Conservation (phyloP, 2,797 vertebrate genomes). For the Leuciscus waleckii region DNA sequence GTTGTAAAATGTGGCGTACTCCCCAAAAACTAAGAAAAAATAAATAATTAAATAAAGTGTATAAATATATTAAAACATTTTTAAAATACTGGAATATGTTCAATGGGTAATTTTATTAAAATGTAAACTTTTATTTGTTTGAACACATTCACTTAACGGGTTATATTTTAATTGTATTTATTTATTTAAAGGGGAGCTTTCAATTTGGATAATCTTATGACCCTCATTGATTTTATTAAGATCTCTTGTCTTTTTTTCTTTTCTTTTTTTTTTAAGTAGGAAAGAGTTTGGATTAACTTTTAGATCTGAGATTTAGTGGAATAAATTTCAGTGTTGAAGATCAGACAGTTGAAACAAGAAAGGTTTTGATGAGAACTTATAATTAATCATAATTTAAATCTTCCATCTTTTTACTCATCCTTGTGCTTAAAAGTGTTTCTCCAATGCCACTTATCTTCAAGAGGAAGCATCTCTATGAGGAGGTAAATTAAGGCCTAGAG, state of each 20-base stretch:
- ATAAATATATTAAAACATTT: background rate
- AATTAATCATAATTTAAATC: background rate
- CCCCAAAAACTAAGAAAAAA: background rate
- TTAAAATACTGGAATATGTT: background rate
- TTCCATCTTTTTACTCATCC: background rate
- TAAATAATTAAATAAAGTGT: background rate
- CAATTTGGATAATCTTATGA: background rate
- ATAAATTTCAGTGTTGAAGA: background rate
- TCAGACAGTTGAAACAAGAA: background rate
- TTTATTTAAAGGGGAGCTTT: background rate
- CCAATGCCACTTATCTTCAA: background rate
- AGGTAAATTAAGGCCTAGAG: background rate
- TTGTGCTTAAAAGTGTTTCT: slow-evolving; percentile 1
- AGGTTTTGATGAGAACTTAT: background rate
- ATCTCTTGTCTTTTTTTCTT: background rate
- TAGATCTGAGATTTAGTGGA: background rate
- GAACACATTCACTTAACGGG: no score
- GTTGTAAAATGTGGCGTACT: background rate
- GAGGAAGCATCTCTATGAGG: background rate
- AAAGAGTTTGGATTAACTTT: slow-evolving; percentile 6
- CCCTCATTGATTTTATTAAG: background rate
- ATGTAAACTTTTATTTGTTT: background rate
- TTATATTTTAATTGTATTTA: no score
- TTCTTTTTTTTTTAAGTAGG: background rate
- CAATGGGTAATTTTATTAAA: background rate